Conservation (phyloP, 2,113 vertebrate species). For the Arenaria interpres region DNA sequence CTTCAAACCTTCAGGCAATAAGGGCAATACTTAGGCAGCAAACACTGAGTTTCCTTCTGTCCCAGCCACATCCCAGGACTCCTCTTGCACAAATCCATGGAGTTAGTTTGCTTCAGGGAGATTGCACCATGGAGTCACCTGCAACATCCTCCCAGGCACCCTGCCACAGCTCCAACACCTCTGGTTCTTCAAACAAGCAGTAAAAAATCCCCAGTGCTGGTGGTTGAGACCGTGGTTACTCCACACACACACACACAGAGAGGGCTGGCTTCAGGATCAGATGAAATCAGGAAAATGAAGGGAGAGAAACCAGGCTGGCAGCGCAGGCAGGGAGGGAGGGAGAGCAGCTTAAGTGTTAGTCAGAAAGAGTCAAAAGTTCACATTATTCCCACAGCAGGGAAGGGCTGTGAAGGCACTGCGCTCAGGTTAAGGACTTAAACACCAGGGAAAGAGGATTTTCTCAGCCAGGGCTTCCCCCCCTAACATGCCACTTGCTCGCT, state of each 20-base stretch:
- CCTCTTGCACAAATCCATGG: background rate
- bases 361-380: slow-evolving; percentile 33
- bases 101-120: background rate
- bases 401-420: background rate
- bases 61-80: background rate
- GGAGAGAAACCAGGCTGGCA: background rate
- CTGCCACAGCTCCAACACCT: background rate
- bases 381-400: background rate
- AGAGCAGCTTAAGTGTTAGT: background rate
- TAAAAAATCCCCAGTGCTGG: background rate
- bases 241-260: too few species aligned
- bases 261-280: background rate
- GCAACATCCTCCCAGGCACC: background rate
- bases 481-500: background rate
- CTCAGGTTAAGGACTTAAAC: background rate
- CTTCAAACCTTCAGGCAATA: background rate
- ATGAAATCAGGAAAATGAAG: background rate
- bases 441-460: background rate
- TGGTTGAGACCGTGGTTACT: background rate
- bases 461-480: background rate
- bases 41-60: background rate
- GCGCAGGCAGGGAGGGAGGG: background rate
- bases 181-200: background rate
- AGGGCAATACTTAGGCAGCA: background rate
- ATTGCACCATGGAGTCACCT: background rate